phyloP scores from a whole-genome alignment of 2,797 vertebrate species.

The Lindbergichthys nudifrons region DNA sequence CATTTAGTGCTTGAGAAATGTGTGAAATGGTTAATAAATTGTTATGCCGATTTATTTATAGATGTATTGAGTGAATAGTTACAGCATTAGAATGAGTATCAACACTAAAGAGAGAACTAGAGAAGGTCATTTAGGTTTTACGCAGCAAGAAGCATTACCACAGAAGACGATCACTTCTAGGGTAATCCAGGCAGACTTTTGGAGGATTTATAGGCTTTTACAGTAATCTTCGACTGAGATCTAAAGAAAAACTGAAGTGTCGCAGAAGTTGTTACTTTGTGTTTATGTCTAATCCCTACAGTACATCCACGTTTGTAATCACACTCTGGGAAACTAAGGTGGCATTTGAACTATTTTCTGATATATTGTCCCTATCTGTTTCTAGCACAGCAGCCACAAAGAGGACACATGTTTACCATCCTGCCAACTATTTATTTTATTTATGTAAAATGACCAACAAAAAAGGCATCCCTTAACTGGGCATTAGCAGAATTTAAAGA shows the following conservation, averaged over 20 bases:
- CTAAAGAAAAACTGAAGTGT: conserved; percentile 26
- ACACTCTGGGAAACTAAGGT: conserved; percentile 29
- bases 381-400: background rate
- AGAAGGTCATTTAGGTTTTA: background rate
- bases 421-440: conserved; percentile 13
- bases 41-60: background rate
- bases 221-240: conserved; percentile 42
- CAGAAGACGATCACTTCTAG: background rate
- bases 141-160: background rate
- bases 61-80: background rate
- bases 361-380: conserved; percentile 58
- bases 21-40: background rate
- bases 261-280: conserved; percentile 30
- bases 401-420: background rate
- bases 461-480: conserved; percentile 38
- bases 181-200: background rate
- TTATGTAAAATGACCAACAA: conserved; percentile 45
- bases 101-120: background rate
- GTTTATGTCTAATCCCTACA: conserved; percentile 56
- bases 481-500: conserved; percentile 29
- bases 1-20: background rate
- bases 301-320: conserved; percentile 28
- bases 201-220: conserved; percentile 45
- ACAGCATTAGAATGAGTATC: background rate
- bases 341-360: conserved; percentile 47